These are phyloP conservation scores for Holotrichia oblita DNA, from an alignment of 1,140 invertebrate genomes.

Conservation along the genomic window DNA sequence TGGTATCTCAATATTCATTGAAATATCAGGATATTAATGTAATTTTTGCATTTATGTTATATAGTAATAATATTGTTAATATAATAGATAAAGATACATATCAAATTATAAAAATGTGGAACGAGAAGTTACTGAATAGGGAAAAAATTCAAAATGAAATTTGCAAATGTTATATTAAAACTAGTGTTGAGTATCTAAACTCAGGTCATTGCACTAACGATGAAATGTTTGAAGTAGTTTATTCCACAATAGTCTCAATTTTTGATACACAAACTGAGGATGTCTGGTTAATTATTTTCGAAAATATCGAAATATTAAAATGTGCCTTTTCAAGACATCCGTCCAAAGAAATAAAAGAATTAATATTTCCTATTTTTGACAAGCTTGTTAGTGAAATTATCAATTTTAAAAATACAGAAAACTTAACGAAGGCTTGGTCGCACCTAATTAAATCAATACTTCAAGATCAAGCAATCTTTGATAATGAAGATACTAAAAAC, in stretches of 20 bases:
- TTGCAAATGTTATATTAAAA: conserved; percentile 18
- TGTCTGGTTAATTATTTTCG: conserved; percentile 31
- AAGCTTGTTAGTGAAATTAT: background rate
- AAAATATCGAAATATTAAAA: background rate
- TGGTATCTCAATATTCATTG: background rate
- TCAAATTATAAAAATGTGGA: conserved; percentile 15
- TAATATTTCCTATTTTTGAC: background rate
- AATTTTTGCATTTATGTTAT: background rate
- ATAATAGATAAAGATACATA: background rate
- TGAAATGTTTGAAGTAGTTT: background rate
- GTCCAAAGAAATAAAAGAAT: background rate
- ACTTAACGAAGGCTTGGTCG: background rate
- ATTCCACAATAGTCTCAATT: conserved; percentile 16
- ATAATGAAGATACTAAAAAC: background rate
- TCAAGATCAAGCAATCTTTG: background rate
- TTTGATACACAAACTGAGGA: conserved; percentile 43
- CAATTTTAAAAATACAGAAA: background rate
- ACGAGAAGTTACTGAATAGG: background rate
- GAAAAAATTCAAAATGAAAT: conserved; percentile 17
- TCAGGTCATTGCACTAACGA: background rate
- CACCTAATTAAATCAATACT: background rate
- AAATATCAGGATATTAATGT: background rate
- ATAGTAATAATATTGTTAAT: background rate
- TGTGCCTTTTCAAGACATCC: background rate
- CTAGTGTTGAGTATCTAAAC: background rate